A percentile compares a stretch with the other conserved stretches of the same genome.
phyloP scores from a whole-genome alignment of 2,797 vertebrate species.

The Benthosema pterotum region DNA sequence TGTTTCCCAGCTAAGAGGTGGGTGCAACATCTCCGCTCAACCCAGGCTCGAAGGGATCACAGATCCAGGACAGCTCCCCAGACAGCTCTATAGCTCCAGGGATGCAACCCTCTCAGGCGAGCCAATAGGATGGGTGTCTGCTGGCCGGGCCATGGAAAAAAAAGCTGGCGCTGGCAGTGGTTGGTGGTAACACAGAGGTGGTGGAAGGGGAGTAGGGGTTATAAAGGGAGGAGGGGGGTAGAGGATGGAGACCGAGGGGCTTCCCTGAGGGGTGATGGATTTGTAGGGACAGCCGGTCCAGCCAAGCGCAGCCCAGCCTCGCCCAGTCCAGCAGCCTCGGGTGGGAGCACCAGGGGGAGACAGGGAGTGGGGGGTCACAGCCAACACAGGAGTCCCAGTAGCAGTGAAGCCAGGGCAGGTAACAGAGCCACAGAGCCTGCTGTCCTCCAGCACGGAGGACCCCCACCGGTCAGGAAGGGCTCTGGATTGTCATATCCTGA shows the following conservation, averaged over 20 bases:
- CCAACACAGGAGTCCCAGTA: slow-evolving; percentile 67
- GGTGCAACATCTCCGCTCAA: slow-evolving; percentile 45
- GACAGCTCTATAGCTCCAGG: slow-evolving; percentile 31
- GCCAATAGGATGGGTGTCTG: slow-evolving; percentile 52
- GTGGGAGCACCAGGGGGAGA: slow-evolving; percentile 57
- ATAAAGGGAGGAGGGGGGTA: slow-evolving; percentile 27
- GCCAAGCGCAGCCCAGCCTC: neutral
- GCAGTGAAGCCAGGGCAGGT: slow-evolving; percentile 55
- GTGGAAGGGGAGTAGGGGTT: slow-evolving; percentile 32
- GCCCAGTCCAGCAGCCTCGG: slow-evolving; percentile 52
- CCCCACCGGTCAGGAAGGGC: slow-evolving; percentile 95
- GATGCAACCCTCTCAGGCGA: slow-evolving; percentile 43
- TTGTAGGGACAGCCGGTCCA: slow-evolving; percentile 76
- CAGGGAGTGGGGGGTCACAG: slow-evolving; percentile 61
- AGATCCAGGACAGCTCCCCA: slow-evolving; percentile 48
- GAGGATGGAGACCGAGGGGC: slow-evolving; percentile 59
- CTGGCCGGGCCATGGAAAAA: slow-evolving; percentile 54
- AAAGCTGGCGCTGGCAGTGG: slow-evolving; percentile 67
- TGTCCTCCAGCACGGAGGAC: slow-evolving; percentile 78
- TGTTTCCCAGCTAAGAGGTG: slow-evolving; percentile 64
- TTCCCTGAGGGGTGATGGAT: slow-evolving; percentile 81
- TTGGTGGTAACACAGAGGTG: slow-evolving; percentile 64
- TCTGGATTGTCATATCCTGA: slow-evolving; percentile 94
- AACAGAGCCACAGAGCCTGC: slow-evolving; percentile 52
- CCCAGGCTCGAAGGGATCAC: slow-evolving; percentile 43